phyloP scores from a whole-genome alignment of 2,888 invertebrate species.

The Yponomeuta cagnagella region DNA sequence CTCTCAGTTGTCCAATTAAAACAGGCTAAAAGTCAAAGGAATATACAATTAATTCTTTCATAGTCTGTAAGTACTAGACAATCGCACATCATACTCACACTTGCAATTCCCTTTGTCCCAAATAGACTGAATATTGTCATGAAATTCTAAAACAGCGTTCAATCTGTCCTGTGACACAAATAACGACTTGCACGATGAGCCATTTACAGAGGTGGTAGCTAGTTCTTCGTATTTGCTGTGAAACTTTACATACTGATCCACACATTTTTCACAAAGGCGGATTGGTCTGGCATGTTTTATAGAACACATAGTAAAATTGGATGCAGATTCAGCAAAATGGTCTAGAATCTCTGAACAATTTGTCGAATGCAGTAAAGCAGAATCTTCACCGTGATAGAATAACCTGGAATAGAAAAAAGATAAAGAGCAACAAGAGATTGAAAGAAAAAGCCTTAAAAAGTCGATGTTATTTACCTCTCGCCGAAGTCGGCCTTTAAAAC shows the following conservation, averaged over 20 bases:
- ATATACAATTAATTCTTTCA: background rate
- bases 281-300: conserved; percentile 77
- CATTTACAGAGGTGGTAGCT: conserved; percentile 54
- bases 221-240: conserved; percentile 68
- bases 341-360: conserved; percentile 46
- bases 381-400: conserved; percentile 23
- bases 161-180: conserved; percentile 78
- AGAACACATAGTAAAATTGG: conserved; percentile 77
- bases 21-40: conserved; percentile 65
- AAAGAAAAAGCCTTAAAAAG: background rate
- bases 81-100: conserved; percentile 52
- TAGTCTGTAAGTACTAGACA: background rate
- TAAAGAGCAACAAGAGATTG: background rate
- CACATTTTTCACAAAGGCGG: conserved; percentile 76
- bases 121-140: conserved; percentile 69
- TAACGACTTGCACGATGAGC: conserved; percentile 74
- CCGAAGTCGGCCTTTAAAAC: conserved; percentile 16
- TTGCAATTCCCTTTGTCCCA: conserved; percentile 80
- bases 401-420: conserved; percentile 32
- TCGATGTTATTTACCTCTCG: conserved; percentile 15
- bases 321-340: conserved; percentile 70
- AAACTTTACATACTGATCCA: conserved; percentile 70
- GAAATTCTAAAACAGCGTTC: conserved; percentile 75
- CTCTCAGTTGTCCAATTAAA: conserved; percentile 60
- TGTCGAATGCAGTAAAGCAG: conserved; percentile 29